Base-by-base conservation (phyloP, 2,888 invertebrate species). In the Drosophila kanekoi region DNA sequence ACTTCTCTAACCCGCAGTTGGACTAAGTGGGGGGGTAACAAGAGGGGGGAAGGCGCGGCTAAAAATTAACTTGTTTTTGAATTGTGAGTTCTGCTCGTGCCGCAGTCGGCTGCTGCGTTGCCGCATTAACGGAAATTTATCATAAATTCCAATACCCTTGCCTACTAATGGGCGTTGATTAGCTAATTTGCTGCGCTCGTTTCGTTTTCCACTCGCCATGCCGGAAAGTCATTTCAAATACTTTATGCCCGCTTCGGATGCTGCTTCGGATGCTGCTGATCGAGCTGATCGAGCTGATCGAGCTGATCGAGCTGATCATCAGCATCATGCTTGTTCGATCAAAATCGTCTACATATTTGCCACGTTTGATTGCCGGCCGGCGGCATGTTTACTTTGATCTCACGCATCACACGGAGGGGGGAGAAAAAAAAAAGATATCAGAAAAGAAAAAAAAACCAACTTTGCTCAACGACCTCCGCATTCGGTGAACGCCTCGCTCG, bases 171-270 rank as follows among this genome's bases (percentile, higher is more conserved):
- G 89, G 90, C 85, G 85, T 85, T 85, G 85, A 85, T 85, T 85
- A 89, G 85, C 84, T 89, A 89, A 85, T 85, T 89, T 85, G 85
- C 75, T 88, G 81, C 85, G 85, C 85, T 85, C 90, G 84, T 89
- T 85, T 88, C 66, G 68, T 86, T 89, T 83, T 73, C 85, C 72
- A 74, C 80, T 72, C 68, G n/a, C 16, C 14, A 61, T 62, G 69
- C 80, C 77, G 80, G 81, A 80, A 83, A 81, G 85, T 78, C 81
- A 78, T 77, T 83, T 81, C 84, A 77, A 72, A 78, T 81, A 77
- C 66, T 73, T 82, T 65, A 79, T 72, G 72, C 65, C 62, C 43
- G 57, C 43, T 40, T 20, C 28, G 16, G 51, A 53, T 54, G 35
- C 14, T 28, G 28, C 18, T 43, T 48, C 58, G 41, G 48, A 23